Evolutionary conservation across 1,140 invertebrate genomes (phyloP), one percentile per base, ranked within the genome.

Genomic region (Dreissena polymorpha): DNA sequence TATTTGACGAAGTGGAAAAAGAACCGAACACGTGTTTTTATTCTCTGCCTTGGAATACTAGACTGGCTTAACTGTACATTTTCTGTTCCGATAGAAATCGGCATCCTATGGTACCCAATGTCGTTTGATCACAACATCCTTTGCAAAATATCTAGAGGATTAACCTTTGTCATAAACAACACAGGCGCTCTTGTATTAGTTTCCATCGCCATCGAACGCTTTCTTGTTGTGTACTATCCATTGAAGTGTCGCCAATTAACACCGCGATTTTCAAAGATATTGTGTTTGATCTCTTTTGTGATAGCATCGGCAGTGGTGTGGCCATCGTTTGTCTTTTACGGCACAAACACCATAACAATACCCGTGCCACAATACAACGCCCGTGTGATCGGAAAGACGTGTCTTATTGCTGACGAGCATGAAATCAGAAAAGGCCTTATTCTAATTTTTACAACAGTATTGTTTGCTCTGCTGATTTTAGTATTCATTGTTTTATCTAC

Each of bases 311-410:
- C 13, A 23, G 51, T 82, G 10, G 64, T 71, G 14, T 82, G 79
- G 79, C 79, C 79, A 21, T 73, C 79, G 18, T 73, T 74, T n/a
- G 71, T 82, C n/a, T 82, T 73, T 51, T 82, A 82, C 23, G 79
- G 79, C 16, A 82, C 23, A 8, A 63, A 74, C 27, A 73, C 79
- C 0, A 12, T 73, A 7, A 71, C 55, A 18, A 65, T 65, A 49
- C 39, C 70, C 8, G 7, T 67, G n/a, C 27, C 69, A 18, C 13
- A 25, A 2, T 49, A n/a, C 16, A 21, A 21, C 16, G 23, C 21
- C 0, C 10, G 18, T 10, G 25, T 78, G 18, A 63, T 53, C 18
- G 55, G 60, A 13, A 82, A 73, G 49, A 82, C 79, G 16, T 82
- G 79, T 39, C 55, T 82, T 6, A 74, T 82, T 53, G 29, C 79